These are phyloP conservation scores for Abramis brama DNA, from an alignment of 2,113 vertebrate genomes.

Conservation along the genomic window DNA sequence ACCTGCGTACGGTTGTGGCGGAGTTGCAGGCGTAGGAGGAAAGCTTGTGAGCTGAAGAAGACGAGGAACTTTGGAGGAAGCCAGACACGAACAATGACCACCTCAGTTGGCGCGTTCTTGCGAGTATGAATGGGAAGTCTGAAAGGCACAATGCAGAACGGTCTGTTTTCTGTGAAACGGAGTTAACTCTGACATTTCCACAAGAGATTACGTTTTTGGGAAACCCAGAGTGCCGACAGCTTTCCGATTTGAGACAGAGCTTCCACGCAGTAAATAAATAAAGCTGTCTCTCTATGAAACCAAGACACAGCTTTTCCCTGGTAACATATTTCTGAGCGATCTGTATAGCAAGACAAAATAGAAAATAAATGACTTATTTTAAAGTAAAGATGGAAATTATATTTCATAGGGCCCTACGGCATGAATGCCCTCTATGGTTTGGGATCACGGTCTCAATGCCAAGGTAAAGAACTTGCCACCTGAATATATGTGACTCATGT, in stretches of 20 bases:
- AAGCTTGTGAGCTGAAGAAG: constrained; percentile 28
- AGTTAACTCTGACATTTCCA: constrained; percentile 54
- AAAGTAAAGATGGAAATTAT: constrained; percentile 46
- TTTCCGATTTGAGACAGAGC: constrained; percentile 52
- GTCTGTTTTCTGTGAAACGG: constrained; percentile 29
- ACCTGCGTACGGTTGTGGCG: constrained; percentile 9
- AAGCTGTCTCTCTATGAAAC: constrained; percentile 27
- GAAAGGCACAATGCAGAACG: neutral
- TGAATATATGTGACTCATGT: constrained; percentile 30
- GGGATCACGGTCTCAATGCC: constrained; percentile 13
- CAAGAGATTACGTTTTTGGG: constrained; percentile 60
- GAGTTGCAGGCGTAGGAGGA: constrained; percentile 11
- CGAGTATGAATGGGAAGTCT: constrained; percentile 49
- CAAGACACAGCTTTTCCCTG: constrained; percentile 29
- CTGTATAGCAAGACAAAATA: constrained; percentile 50
- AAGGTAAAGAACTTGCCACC: constrained; percentile 39
- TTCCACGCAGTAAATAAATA: constrained; percentile 60
- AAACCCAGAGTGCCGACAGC: constrained; percentile 59
- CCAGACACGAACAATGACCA: neutral
- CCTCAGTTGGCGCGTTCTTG: neutral
- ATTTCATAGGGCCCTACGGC: constrained; percentile 8
- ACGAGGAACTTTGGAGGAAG: constrained; percentile 7
- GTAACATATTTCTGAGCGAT: constrained; percentile 42
- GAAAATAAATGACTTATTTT: constrained; percentile 48
- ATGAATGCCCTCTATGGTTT: constrained; percentile 51